Conservation (phyloP, 2,113 vertebrate genomes). For the Camelus dromedarius region DNA sequence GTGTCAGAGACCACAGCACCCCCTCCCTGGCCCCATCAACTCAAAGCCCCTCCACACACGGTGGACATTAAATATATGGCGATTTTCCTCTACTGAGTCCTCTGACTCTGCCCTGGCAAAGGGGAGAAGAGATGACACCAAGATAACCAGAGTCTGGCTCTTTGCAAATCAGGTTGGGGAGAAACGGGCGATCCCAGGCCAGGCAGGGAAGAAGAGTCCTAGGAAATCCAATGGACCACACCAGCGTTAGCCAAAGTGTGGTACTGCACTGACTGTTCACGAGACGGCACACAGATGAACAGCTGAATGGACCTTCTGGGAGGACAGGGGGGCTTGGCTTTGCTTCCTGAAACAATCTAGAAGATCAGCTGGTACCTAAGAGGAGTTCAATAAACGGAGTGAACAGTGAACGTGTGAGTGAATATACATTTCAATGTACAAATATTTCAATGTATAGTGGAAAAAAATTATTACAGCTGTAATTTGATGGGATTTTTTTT, state of each 20-base stretch:
- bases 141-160: constrained; percentile 74
- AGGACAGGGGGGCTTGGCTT: not conserved
- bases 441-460: not conserved
- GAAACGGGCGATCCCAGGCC: constrained; percentile 70
- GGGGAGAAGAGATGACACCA: constrained; percentile 63
- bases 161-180: constrained; percentile 66
- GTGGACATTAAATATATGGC: constrained; percentile 48
- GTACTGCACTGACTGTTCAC: accelerated
- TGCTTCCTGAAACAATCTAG: not conserved
- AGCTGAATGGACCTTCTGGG: accelerated
- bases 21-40: not conserved
- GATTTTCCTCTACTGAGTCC: constrained; percentile 84
- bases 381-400: not conserved
- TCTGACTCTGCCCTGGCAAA: constrained; percentile 72
- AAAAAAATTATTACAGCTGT: not conserved
- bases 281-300: accelerated
- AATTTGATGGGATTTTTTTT: not conserved
- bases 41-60: constrained; percentile 42
- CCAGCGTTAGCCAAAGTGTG: not conserved
- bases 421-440: not conserved
- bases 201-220: constrained; percentile 77
- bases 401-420: too few relatives aligned
- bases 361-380: not conserved
- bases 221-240: constrained; percentile 75
- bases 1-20: constrained; percentile 70